Conservation (phyloP, 2,888 invertebrate genomes). For the Pocota personata region DNA sequence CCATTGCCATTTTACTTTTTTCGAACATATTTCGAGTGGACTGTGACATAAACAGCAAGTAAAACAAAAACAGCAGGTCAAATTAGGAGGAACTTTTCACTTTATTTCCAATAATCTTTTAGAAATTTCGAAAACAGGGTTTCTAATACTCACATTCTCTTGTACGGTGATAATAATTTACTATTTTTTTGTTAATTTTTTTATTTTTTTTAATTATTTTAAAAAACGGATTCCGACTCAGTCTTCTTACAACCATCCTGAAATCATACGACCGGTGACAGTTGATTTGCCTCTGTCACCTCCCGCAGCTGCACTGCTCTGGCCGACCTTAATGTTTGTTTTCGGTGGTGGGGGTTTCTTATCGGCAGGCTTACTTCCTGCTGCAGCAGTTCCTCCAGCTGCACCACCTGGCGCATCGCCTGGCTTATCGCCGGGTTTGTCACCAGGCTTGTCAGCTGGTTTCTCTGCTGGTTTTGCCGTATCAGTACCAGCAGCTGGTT, state of each 20-base stretch:
- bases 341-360: slow-evolving; percentile 78
- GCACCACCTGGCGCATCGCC: slow-evolving; percentile 26
- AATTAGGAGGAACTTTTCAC: slow-evolving; percentile 16
- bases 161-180: slow-evolving; percentile 75
- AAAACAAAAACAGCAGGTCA: not conserved
- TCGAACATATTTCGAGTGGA: too few species aligned
- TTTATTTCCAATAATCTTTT: slow-evolving; percentile 29
- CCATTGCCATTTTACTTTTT: too few species aligned
- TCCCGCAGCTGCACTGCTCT: slow-evolving; percentile 82
- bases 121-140: not conserved
- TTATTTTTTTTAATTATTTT: not conserved
- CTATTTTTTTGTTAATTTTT: slow-evolving; percentile 52
- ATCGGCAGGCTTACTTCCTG: slow-evolving; percentile 76
- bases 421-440: slow-evolving; percentile 70
- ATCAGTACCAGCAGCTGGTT: slow-evolving; percentile 76
- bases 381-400: slow-evolving; percentile 30
- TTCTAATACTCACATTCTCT: not conserved
- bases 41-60: not conserved
- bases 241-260: slow-evolving; percentile 87
- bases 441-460: slow-evolving; percentile 76
- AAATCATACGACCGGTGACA: slow-evolving; percentile 88
- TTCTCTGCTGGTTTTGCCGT: slow-evolving; percentile 68
- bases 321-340: slow-evolving; percentile 81
- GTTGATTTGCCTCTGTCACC: slow-evolving; percentile 88
- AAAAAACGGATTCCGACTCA: slow-evolving; percentile 45